phyloP scores from a whole-genome alignment of 1,140 invertebrate genomes.

The Muscidifurax raptorellus region DNA sequence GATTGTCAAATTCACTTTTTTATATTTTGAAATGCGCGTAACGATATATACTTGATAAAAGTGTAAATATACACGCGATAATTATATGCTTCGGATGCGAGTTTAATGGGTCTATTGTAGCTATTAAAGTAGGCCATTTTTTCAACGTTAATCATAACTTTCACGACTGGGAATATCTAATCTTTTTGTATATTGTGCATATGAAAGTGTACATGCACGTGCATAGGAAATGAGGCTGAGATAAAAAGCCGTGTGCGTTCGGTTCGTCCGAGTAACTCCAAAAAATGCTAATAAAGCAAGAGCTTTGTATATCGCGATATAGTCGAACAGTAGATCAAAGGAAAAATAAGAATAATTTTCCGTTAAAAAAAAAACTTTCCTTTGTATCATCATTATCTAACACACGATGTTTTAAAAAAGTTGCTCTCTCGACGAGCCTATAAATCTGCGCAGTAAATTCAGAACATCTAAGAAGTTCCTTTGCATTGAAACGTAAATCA shows the following conservation, averaged over 20 bases:
- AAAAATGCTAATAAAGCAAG: constrained; percentile 8
- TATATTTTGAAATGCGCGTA: no score
- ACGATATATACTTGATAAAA: background rate
- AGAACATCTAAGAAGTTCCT: no score
- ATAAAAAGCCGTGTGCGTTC: background rate
- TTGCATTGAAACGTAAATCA: no score
- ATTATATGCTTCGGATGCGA: background rate
- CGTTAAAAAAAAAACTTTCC: no score
- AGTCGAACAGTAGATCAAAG: no score
- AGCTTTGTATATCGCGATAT: background rate
- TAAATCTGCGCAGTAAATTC: no score
- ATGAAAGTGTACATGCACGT: background rate
- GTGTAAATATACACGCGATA: background rate
- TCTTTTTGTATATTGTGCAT: constrained; percentile 17
- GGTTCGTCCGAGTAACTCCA: background rate
- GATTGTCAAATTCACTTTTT: no score
- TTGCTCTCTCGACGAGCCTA: no score
- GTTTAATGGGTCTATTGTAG: background rate
- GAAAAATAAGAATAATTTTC: no score
- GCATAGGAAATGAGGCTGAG: background rate
- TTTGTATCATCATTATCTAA: no score
- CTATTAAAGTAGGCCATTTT: constrained; percentile 43
- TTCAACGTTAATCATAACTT: constrained; percentile 41
- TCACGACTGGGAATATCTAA: background rate
- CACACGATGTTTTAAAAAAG: no score